These are phyloP conservation scores for Zingel zingel DNA, from an alignment of 2,113 vertebrate species.

Conservation along the genomic window DNA sequence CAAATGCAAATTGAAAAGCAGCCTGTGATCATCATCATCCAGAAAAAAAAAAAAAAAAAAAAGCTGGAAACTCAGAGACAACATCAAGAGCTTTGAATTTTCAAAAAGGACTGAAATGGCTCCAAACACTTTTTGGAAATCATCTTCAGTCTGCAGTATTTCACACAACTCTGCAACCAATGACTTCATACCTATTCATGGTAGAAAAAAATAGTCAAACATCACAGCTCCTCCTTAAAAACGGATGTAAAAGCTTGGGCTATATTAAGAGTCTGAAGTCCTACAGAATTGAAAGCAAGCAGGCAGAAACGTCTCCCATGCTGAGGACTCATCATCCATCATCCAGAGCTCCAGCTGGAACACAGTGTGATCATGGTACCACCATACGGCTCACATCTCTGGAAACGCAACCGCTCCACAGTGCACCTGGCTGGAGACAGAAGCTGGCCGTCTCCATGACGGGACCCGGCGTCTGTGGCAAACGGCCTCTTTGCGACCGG, in stretches of 20 bases:
- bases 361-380: slow-evolving; percentile 42
- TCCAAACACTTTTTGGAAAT: slow-evolving; percentile 17
- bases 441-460: slow-evolving; percentile 24
- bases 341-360: slow-evolving; percentile 65
- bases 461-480: slow-evolving; percentile 37
- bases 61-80: neutral
- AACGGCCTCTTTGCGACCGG: slow-evolving; percentile 4
- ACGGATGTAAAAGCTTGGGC: slow-evolving; percentile 24
- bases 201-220: neutral
- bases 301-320: slow-evolving; percentile 55
- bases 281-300: slow-evolving; percentile 56
- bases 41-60: slow-evolving; percentile 18
- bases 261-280: slow-evolving; percentile 66
- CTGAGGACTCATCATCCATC: slow-evolving; percentile 60
- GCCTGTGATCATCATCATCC: slow-evolving; percentile 25
- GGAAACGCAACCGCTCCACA: slow-evolving; percentile 13
- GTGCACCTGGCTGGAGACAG: slow-evolving; percentile 61
- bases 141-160: neutral
- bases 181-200: slow-evolving; percentile 33
- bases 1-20: slow-evolving; percentile 35
- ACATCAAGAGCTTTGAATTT: slow-evolving; percentile 8
- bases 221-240: slow-evolving; percentile 14
- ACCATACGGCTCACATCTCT: slow-evolving; percentile 49
- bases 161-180: slow-evolving; percentile 6
- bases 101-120: neutral